Evolutionary conservation across 2,797 vertebrate species (phyloP), one percentile per base, ranked within the genome.

Genomic region (Acanthurus lineatus): DNA sequence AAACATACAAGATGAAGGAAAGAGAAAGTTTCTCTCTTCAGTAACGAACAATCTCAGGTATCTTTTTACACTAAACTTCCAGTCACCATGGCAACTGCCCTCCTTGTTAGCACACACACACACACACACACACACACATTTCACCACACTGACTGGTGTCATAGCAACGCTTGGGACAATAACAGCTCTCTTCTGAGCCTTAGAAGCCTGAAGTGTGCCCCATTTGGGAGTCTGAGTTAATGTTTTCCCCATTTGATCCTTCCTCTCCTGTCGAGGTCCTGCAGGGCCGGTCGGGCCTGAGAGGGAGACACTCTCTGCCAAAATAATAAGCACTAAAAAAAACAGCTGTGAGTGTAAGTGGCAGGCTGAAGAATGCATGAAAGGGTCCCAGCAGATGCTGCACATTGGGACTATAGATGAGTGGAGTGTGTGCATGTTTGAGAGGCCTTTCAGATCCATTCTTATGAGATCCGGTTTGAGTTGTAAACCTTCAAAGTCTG

Each of bases 141-240:
- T 73, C 60, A 22, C 86, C 85, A 61, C 65, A 82, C 68, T 60
- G 84, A 83, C 86, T 76, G 90, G 73, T 64, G 84, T 86, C 91
- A 94, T 92, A 56, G 88, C 86, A 93, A 93, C 89, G 6, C 51
- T 11, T 0, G 1, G 72, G 76, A 91, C 91, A 91, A 91, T 88
- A 79, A 79, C 69, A 83, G 83, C 84, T 70, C 86, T 90, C 69
- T 82, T 61, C 57, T 9, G 73, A 81, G 56, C 63, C 83, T 75
- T 78, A 62, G 80, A 85, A 88, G 87, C 76, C 83, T 90, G 81
- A 91, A 94, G 90, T 86, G 91, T 91, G 90, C 70, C 87, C 84
- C 77, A 15, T 86, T 89, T 32, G 49, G 61, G 79, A 83, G 81
- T 74, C 77, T 69, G 83, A 86, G 86, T 88, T 86, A 72, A 88